Percentiles rank a stretch among this genome's conserved stretches.
phyloP scores from a whole-genome alignment of 2,888 invertebrate genomes.

The Clitarchus hookeri region DNA sequence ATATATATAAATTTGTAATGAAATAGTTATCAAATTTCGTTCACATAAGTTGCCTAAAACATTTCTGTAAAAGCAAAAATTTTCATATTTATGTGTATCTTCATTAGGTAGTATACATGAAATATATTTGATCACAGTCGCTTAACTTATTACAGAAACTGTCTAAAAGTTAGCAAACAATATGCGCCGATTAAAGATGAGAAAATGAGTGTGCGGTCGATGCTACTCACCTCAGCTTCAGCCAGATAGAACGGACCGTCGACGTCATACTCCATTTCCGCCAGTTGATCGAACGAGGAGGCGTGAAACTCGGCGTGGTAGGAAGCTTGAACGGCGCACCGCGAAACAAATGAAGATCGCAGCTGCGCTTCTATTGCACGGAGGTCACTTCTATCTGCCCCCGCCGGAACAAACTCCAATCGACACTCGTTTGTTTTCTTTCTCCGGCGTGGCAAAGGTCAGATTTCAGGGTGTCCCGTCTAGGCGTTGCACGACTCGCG shows the following conservation, averaged over 20 bases:
- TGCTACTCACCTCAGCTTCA: background rate
- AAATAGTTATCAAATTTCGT: too few relatives aligned
- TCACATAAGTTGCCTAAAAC: too few relatives aligned
- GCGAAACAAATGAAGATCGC: background rate
- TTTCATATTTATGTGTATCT: too few relatives aligned
- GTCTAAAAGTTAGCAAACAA: too few relatives aligned
- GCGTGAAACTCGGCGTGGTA: background rate
- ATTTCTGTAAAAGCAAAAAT: too few relatives aligned
- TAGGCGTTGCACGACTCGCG: background rate
- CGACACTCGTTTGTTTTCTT: background rate
- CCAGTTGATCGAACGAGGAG: background rate
- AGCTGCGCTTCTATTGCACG: background rate
- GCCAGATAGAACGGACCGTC: background rate
- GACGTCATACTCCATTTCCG: background rate
- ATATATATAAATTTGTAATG: too few relatives aligned
- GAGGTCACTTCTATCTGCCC: background rate
- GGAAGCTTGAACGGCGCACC: background rate
- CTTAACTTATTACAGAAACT: too few relatives aligned
- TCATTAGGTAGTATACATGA: too few relatives aligned
- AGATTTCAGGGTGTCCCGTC: background rate
- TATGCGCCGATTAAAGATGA: too few relatives aligned
- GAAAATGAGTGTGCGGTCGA: background rate
- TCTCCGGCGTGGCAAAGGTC: background rate
- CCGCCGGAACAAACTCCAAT: background rate
- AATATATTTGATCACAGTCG: too few relatives aligned